These are phyloP conservation scores for Noctua janthina DNA, from an alignment of 2,888 invertebrate genomes.

Conservation along the genomic window DNA sequence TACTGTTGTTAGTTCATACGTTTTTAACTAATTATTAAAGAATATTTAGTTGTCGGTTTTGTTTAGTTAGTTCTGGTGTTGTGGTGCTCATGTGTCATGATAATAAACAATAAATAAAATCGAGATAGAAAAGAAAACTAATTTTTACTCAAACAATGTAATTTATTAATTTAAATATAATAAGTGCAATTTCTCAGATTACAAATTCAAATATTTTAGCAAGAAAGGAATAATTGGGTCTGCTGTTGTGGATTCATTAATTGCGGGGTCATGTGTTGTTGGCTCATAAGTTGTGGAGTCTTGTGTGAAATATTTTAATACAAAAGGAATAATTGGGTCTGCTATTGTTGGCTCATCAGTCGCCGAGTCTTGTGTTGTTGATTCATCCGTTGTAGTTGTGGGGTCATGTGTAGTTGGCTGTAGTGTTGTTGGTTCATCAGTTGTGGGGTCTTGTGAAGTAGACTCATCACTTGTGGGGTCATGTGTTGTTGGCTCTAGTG, in stretches of 20 bases:
- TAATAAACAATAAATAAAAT: not conserved
- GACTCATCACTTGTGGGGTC: not conserved
- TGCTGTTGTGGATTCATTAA: not conserved
- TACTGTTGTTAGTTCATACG: not conserved
- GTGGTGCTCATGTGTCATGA: not conserved
- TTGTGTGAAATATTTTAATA: not conserved
- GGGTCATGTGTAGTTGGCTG: not conserved
- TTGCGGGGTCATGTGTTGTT: not conserved
- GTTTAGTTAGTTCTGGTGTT: not conserved
- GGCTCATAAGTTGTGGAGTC: not conserved
- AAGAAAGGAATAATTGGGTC: not conserved
- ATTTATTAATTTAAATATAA: not conserved
- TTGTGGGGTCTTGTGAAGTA: not conserved
- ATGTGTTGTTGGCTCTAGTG: not conserved
- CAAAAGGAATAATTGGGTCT: not conserved
- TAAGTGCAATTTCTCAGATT: not conserved
- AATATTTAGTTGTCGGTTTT: not conserved
- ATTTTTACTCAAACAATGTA: not conserved
- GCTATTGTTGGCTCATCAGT: not conserved
- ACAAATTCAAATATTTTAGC: not conserved
- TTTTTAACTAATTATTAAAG: not conserved
- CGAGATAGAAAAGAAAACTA: not conserved
- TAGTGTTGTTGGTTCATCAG: not conserved
- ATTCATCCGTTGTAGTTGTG: not conserved
- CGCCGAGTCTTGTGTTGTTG: not conserved